A percentile compares a stretch with the other conserved stretches of the same genome.
Evolutionary conservation across 2,888 invertebrate genomes (phyloP).

Genomic region (Thymelicus sylvestris): DNA sequence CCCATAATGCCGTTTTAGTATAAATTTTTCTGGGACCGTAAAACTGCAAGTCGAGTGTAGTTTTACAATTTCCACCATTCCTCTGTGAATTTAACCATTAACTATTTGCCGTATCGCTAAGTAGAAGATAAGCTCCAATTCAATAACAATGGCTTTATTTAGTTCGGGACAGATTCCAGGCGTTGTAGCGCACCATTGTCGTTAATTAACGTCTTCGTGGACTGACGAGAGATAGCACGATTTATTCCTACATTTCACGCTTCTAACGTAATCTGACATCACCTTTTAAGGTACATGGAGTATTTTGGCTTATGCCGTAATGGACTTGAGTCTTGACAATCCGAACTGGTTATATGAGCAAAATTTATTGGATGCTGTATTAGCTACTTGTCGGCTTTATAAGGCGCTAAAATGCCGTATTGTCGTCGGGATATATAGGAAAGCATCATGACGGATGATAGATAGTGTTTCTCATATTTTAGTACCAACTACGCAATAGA

Average conservation of each 20-base stretch:
- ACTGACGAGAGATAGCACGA: slow-evolving; percentile 57
- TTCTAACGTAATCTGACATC: slow-evolving; percentile 54
- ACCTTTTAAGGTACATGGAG: slow-evolving; percentile 49
- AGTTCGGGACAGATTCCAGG: slow-evolving; percentile 17
- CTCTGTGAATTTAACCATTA: slow-evolving; percentile 13
- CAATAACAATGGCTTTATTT: slow-evolving; percentile 26
- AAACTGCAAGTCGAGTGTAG: too few species aligned
- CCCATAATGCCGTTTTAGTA: too few species aligned
- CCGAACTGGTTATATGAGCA: background rate
- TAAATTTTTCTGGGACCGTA: too few species aligned
- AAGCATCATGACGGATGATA: background rate
- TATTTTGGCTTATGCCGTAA: slow-evolving; percentile 11
- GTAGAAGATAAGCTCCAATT: slow-evolving; percentile 22
- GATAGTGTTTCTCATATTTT: background rate
- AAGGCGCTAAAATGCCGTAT: background rate
- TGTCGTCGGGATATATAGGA: background rate
- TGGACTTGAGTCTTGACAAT: slow-evolving; percentile 9
- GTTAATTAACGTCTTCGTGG: slow-evolving; percentile 49
- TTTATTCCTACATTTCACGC: slow-evolving; percentile 63
- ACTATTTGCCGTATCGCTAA: slow-evolving; percentile 14
- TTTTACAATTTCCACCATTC: too few species aligned
- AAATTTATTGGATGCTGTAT: slow-evolving; percentile 2
- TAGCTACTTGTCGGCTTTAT: background rate
- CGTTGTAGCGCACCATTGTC: slow-evolving; percentile 29
- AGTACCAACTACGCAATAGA: too few species aligned